Evolutionary conservation across 2,797 vertebrate genomes (phyloP).

Genomic region (Anolis apletophallus): DNA sequence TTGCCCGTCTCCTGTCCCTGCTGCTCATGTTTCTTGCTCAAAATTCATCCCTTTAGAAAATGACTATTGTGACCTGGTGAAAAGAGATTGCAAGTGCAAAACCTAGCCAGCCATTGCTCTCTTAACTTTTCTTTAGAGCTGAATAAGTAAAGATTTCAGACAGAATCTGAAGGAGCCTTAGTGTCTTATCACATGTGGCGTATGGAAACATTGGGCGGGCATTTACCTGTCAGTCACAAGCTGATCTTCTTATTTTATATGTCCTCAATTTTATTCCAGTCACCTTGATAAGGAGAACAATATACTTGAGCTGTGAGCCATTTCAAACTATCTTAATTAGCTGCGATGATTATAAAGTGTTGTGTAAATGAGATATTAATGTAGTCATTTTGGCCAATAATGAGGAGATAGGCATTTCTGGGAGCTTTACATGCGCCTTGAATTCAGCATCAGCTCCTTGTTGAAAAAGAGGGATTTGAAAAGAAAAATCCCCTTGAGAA

Average conservation of each 20-base stretch:
- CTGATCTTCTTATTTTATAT: neutral
- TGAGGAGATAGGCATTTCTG: neutral
- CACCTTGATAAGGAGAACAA: constrained; percentile 6
- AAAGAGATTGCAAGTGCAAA: neutral
- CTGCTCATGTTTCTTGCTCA: neutral
- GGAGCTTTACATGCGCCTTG: constrained; percentile 27
- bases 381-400: neutral
- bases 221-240: neutral
- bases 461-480: constrained; percentile 37
- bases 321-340: neutral
- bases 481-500: constrained; percentile 29
- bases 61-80: neutral
- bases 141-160: too few species aligned
- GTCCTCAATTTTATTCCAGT: constrained; percentile 20
- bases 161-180: neutral
- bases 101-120: neutral
- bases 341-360: neutral
- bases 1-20: neutral
- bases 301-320: neutral
- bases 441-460: constrained; percentile 34
- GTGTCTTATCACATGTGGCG: neutral
- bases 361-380: neutral
- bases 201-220: neutral
- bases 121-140: neutral
- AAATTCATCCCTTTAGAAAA: neutral